A percentile compares a stretch with the other conserved stretches of the same genome.
Evolutionary conservation across 2,888 invertebrate genomes (phyloP).

Genomic region (Holacanthella duospinosa): DNA sequence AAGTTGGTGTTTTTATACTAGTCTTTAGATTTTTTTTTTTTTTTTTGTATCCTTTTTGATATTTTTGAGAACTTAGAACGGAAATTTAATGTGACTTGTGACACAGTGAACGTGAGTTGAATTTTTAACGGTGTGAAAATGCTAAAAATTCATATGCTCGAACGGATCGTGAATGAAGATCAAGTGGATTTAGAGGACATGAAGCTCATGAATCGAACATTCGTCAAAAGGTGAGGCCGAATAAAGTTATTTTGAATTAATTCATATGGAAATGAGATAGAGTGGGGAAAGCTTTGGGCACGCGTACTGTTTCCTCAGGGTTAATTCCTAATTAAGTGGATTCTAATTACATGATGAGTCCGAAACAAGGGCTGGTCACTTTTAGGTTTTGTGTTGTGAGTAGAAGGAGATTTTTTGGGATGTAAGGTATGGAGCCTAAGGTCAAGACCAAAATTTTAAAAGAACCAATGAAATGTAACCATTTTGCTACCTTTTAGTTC

Average conservation of each 20-base stretch:
- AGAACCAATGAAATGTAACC: too few relatives aligned
- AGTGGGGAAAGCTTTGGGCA: background rate
- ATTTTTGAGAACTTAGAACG: background rate
- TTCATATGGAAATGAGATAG: background rate
- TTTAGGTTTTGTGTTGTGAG: too few relatives aligned
- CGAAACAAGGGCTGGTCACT: too few relatives aligned
- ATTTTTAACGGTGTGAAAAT: constrained; percentile 18
- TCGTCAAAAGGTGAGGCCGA: background rate
- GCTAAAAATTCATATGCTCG: constrained; percentile 36
- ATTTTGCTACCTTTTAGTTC: too few relatives aligned
- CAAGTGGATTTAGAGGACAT: constrained; percentile 33
- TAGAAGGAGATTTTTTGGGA: too few relatives aligned
- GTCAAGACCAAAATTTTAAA: too few relatives aligned
- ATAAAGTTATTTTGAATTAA: background rate
- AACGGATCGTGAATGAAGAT: constrained; percentile 32
- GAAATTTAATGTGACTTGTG: background rate
- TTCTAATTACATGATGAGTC: background rate
- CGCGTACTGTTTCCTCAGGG: too few relatives aligned
- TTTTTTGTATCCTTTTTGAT: too few relatives aligned
- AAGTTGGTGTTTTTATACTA: too few relatives aligned
- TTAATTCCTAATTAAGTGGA: background rate
- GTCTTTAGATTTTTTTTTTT: too few relatives aligned
- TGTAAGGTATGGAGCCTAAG: too few relatives aligned
- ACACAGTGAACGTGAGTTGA: background rate
- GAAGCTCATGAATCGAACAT: constrained; percentile 27